These are phyloP conservation scores for Dichetophora obliterata DNA, from an alignment of 2,888 invertebrate genomes.

Conservation along the genomic window DNA sequence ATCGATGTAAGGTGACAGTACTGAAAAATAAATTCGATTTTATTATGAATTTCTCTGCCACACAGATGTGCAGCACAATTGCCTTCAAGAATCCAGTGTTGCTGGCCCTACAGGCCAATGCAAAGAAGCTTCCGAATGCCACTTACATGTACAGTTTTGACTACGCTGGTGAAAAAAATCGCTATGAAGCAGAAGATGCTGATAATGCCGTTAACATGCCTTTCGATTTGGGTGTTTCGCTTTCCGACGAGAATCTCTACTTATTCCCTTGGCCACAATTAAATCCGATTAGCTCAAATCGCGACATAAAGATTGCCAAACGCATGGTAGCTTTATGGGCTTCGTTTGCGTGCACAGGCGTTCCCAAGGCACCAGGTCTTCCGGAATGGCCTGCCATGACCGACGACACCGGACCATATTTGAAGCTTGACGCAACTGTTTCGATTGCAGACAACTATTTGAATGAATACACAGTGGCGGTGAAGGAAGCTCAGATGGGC, in stretches of 20 bases:
- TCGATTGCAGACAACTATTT: conserved; percentile 63
- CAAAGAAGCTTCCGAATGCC: conserved; percentile 63
- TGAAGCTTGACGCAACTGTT: conserved; percentile 61
- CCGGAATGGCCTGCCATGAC: conserved; percentile 64
- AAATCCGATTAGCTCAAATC: conserved; percentile 60
- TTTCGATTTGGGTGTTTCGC: conserved; percentile 72
- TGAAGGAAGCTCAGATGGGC: conserved; percentile 58
- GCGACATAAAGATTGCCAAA: conserved; percentile 68
- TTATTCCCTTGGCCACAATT: conserved; percentile 71
- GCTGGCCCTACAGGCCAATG: conserved; percentile 68
- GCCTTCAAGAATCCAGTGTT: conserved; percentile 71
- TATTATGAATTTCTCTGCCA: neutral
- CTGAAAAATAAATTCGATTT: neutral
- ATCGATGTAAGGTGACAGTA: conserved; percentile 69
- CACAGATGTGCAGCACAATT: conserved; percentile 70
- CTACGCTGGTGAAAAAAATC: conserved; percentile 69
- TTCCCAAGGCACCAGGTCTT: conserved; percentile 59
- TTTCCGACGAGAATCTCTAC: conserved; percentile 74
- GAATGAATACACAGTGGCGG: conserved; percentile 63
- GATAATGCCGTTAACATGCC: conserved; percentile 66
- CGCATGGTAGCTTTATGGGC: conserved; percentile 70
- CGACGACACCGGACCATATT: conserved; percentile 66
- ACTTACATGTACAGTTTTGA: conserved; percentile 72
- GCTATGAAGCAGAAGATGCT: conserved; percentile 66
- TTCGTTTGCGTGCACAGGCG: conserved; percentile 65